phyloP scores from a whole-genome alignment of 2,888 invertebrate species.

The Smittia aterrima region DNA sequence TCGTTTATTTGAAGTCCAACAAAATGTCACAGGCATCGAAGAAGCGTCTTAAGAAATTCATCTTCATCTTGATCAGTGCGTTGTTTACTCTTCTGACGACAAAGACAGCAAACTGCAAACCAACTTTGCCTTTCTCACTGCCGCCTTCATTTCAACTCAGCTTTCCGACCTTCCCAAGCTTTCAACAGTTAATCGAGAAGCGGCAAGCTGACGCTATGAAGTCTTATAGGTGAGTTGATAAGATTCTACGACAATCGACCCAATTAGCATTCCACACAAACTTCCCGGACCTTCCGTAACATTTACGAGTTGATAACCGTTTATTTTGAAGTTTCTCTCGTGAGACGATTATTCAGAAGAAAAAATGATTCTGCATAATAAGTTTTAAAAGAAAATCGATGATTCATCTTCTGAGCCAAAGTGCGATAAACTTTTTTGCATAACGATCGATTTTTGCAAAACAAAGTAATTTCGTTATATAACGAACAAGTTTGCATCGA shows the following conservation, averaged over 20 bases:
- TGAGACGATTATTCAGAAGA: neutral
- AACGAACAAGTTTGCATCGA: neutral
- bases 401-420: neutral
- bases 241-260: neutral
- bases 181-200: conserved; percentile 53
- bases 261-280: neutral
- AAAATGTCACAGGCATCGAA: conserved; percentile 45
- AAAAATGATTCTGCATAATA: neutral
- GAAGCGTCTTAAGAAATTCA: conserved; percentile 49
- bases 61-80: conserved; percentile 47
- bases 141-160: conserved; percentile 40
- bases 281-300: conserved; percentile 23
- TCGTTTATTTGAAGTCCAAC: neutral
- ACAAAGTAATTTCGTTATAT: neutral
- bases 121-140: conserved; percentile 50
- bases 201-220: conserved; percentile 52
- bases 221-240: conserved; percentile 52
- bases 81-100: conserved; percentile 49
- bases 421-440: neutral
- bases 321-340: neutral
- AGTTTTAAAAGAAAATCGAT: neutral
- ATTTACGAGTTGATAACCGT: neutral
- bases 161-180: conserved; percentile 50
- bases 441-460: neutral
- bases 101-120: conserved; percentile 49